Evolutionary conservation across 2,888 invertebrate genomes (phyloP), one percentile per base, ranked within the genome.

Genomic region (Agrochola lota): DNA sequence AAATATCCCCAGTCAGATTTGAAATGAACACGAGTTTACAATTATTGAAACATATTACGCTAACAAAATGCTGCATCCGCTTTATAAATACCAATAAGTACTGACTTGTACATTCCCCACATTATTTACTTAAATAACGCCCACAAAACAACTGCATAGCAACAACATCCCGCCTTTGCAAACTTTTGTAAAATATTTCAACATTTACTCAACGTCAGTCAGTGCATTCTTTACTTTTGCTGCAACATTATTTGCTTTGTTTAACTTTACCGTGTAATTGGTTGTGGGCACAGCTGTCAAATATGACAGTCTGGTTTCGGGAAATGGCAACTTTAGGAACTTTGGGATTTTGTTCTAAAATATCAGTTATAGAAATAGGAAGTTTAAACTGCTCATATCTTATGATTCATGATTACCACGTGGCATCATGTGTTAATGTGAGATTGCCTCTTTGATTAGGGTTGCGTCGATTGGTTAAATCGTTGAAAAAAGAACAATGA

Each of bases 131-230:
- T 71, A 55, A 78, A 70, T 63, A 74, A 63, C 62, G 68, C 35
- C 75, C n/a, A 74, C 82, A 30, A 46, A 60, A 64, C 20, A 52
- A 74, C 71, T 73, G 69, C 83, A 76, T 67, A 63, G 81, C 17
- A 85, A 81, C 71, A 63, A 46, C 49, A 23, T 40, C 49, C 17
- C 40, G 46, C 71, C 62, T 81, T 71, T 20, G 23, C 63, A 35
- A 75, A 71, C 60, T 55, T 60, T 57, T 49, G 62, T 83, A 57
- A 73, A 74, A 40, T 82, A 82, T 83, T 74, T 40, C 46, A 63
- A 70, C 66, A 60, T 83, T 86, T 72, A 75, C 70, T 84, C 71
- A 86, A 70, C 9, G 79, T 72, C 86, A 70, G 69, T 83, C 40
- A n/a, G 52, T 59, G 57, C 69, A 78, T 78, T 86, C 55, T 78